phyloP scores from a whole-genome alignment of 2,113 vertebrate species.

The Onychostruthus taczanowskii region DNA sequence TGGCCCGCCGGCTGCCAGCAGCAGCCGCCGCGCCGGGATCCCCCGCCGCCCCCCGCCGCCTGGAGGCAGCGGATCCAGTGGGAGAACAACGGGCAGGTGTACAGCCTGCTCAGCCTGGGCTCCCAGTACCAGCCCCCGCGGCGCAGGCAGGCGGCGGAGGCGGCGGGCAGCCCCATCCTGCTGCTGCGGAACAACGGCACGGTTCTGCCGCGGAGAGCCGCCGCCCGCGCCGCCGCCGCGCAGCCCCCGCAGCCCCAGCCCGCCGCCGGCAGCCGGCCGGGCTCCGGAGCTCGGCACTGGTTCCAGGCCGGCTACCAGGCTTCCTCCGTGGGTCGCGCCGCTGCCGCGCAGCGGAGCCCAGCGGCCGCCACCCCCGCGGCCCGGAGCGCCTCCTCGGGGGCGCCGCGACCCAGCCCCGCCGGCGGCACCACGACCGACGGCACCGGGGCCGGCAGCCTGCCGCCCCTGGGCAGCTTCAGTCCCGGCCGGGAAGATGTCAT shows the following conservation, averaged over 20 bases:
- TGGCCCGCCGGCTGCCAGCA: slow-evolving; percentile 62
- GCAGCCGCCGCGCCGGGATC: slow-evolving; percentile 55
- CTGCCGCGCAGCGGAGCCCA: background rate
- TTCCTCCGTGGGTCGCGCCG: background rate
- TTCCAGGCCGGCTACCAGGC: slow-evolving; percentile 28
- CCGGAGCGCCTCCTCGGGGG: background rate
- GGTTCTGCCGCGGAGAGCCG: background rate
- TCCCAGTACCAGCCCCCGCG: slow-evolving; percentile 80
- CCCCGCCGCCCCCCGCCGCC: slow-evolving; percentile 60
- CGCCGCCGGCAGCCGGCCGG: background rate
- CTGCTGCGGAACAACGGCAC: slow-evolving; percentile 58
- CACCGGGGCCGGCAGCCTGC: background rate
- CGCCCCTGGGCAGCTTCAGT: slow-evolving; percentile 47
- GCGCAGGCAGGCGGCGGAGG: slow-evolving; percentile 55
- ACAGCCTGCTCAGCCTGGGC: slow-evolving; percentile 84
- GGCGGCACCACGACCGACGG: background rate
- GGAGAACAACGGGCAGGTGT: slow-evolving; percentile 90
- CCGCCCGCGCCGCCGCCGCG: background rate
- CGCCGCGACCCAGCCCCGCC: background rate
- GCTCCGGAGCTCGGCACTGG: background rate
- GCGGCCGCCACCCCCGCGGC: background rate
- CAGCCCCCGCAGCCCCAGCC: background rate
- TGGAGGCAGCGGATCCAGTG: slow-evolving; percentile 83
- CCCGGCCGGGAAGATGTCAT: slow-evolving; percentile 78
- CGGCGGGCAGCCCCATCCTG: slow-evolving; percentile 48